Percentiles rank a stretch among this genome's conserved stretches.
phyloP scores from a whole-genome alignment of 2,797 vertebrate species.

The Huso huso region DNA sequence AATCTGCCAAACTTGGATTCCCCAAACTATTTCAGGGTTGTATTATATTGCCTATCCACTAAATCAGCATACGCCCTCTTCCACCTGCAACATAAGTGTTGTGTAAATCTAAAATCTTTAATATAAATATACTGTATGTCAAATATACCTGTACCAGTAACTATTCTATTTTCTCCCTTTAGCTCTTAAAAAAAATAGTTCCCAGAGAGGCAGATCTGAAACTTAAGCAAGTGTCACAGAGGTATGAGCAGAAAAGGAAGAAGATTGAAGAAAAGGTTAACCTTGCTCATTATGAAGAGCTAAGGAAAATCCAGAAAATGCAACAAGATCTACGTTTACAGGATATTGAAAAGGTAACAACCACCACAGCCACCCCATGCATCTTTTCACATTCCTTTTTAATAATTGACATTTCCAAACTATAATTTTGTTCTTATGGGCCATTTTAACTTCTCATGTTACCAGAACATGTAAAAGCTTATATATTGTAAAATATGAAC shows the following conservation, averaged over 20 bases:
- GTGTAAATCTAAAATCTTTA: too few species aligned
- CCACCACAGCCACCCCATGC: not conserved
- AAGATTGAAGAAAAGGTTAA: slow-evolving; percentile 39
- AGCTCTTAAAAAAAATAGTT: slow-evolving; percentile 61
- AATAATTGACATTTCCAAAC: too few species aligned
- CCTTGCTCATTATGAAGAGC: slow-evolving; percentile 36
- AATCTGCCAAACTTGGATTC: not conserved
- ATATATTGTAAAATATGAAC: too few species aligned
- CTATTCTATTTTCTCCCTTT: slow-evolving; percentile 13
- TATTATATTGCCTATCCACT: too few species aligned
- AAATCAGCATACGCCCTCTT: too few species aligned
- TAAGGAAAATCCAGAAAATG: slow-evolving; percentile 47
- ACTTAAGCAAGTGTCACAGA: slow-evolving; percentile 60
- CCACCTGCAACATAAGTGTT: too few species aligned
- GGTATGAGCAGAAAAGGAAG: slow-evolving; percentile 55
- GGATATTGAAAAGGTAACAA: slow-evolving; percentile 57
- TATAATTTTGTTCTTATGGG: too few species aligned
- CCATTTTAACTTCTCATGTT: too few species aligned
- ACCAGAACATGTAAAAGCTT: too few species aligned
- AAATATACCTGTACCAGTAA: not conserved
- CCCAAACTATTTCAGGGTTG: not conserved
- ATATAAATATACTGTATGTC: too few species aligned
- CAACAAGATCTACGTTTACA: slow-evolving; percentile 52
- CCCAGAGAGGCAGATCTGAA: slow-evolving; percentile 59
- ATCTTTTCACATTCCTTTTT: too few species aligned